These are phyloP conservation scores for Lepilemur ruficaudatus DNA, from an alignment of 2,797 vertebrate species.

Conservation along the genomic window DNA sequence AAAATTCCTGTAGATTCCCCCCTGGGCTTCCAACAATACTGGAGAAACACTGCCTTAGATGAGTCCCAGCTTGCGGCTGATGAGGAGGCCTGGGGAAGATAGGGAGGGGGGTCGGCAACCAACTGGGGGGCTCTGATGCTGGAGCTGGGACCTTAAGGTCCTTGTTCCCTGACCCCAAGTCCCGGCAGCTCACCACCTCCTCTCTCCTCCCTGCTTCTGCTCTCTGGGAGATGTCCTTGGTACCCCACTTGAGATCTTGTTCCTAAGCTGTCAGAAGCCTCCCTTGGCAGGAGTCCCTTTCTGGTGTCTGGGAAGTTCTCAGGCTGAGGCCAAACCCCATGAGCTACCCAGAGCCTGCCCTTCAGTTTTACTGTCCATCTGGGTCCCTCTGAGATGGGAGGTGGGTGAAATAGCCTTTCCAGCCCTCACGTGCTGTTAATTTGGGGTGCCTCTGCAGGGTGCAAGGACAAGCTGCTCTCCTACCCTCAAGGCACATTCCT, in stretches of 20 bases:
- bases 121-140: neutral
- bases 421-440: neutral
- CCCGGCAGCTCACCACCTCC: accelerated
- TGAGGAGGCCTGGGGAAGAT: neutral
- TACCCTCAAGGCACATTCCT: neutral
- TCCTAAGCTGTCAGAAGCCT: neutral
- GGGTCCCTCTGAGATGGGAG: neutral
- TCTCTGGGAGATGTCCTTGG: neutral
- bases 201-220: neutral
- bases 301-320: neutral
- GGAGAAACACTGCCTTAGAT: neutral
- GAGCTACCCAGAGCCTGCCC: neutral
- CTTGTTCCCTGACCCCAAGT: accelerated
- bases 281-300: neutral
- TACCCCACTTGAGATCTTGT: neutral
- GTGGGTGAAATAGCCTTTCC: neutral
- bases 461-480: neutral
- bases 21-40: neutral
- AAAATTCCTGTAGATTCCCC: neutral
- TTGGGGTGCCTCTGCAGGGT: neutral
- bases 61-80: neutral
- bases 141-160: neutral
- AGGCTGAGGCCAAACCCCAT: neutral
- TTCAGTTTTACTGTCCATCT: neutral
- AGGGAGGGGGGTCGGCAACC: too few species aligned